phyloP scores from a whole-genome alignment of 2,888 invertebrate species.

The Drymonia ruficornis region DNA sequence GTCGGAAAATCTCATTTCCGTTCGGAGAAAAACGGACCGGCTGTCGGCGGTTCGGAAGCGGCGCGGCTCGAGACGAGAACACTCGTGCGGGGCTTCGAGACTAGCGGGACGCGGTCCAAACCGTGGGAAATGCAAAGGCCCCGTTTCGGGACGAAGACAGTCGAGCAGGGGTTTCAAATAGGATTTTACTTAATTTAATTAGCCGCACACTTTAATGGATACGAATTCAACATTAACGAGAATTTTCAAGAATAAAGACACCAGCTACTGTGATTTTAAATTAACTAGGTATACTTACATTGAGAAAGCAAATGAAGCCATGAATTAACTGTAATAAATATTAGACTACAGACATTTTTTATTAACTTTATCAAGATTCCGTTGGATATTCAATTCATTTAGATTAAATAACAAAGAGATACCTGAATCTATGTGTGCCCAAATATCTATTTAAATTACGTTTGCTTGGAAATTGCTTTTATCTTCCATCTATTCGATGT shows the following conservation, averaged over 20 bases:
- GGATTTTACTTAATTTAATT: no score
- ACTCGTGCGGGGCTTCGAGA: constrained; percentile 29
- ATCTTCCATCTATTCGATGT: constrained; percentile 14
- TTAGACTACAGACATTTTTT: not conserved
- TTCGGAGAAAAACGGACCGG: constrained; percentile 71
- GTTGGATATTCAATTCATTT: not conserved
- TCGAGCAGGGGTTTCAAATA: no score
- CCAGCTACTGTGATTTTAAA: no score
- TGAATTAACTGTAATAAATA: not conserved
- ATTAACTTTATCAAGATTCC: not conserved
- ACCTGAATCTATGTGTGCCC: not conserved
- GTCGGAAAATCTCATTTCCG: constrained; percentile 81
- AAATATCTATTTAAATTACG: constrained; percentile 26
- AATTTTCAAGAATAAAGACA: no score
- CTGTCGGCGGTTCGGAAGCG: constrained; percentile 57
- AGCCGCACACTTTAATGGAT: no score
- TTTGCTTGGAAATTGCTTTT: constrained; percentile 21
- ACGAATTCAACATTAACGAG: no score
- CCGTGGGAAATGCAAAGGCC: no score
- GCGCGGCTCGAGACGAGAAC: constrained; percentile 52
- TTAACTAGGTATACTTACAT: no score
- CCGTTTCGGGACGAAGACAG: no score
- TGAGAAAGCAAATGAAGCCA: not conserved
- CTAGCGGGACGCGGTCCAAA: constrained; percentile 12
- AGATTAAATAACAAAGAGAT: not conserved